Base-by-base conservation (phyloP, 2,888 invertebrate genomes). In the Xylota segnis region DNA sequence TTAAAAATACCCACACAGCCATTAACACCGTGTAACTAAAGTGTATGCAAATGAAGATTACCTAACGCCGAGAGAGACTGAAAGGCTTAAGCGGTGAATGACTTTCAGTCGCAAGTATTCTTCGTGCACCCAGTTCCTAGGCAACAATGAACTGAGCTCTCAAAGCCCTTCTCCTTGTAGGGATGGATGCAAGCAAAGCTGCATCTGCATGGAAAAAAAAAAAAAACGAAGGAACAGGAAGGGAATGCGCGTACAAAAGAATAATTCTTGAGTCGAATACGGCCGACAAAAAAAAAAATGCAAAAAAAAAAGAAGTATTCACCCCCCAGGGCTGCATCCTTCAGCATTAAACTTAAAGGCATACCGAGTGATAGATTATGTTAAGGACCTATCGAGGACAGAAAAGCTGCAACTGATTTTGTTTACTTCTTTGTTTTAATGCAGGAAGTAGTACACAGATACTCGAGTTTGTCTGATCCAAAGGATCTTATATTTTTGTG, bases 41-140 rank as follows among this genome's bases (percentile, higher is more conserved):
- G 86, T 86, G 86, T 86, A 86, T 86, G 86, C 86, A 86, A 86
- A 86, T 86, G 86, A 86, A 82, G 86, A 86, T 86, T 86, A 86
- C 86, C 86, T 82, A 86, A 77, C 71, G 72, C 86, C 82, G 56
- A 72, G 72, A 72, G 72, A 76, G 86, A 86, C 86, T 86, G 86
- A 77, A 82, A 86, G 72, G 68, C 86, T 86, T 77, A 76, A 86
- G 72, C 86, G 86, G 86, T 86, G 86, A 86, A 86, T 86, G 86
- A 86, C 86, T 86, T 75, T 32, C 63, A 77, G 66, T 52, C 76
- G 56, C 47, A 37, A 61, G 76, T 14, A 52, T 56, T 40, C 59
- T 58, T 58, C 27, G 29, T 47, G 72, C 34, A 70, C 59, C 66
- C 66, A 72, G 76, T 82, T 82, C 47, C 43, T 47, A n/a, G 72